A percentile compares a stretch with the other conserved stretches of the same genome.
These are phyloP conservation scores for Heliopora coerulea DNA, from an alignment of 92 coral and sea anemone species.

Conservation along the genomic window DNA sequence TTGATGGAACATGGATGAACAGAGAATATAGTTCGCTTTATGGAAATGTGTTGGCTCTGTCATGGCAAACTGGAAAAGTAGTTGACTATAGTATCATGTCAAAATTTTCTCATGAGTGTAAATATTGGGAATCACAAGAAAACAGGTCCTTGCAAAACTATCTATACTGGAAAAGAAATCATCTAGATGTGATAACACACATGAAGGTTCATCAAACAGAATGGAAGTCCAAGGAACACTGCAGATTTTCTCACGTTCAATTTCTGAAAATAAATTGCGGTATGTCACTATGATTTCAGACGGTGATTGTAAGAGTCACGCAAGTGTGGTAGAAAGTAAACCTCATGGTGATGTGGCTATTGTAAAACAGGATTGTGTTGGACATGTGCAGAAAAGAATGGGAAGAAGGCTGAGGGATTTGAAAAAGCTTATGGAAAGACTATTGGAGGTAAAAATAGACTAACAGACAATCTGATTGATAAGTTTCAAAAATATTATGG, in stretches of 20 bases:
- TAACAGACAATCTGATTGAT: conserved; percentile 50
- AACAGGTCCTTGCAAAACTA: no score
- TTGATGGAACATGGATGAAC: conserved; percentile 19
- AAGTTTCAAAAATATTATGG: conserved; percentile 43
- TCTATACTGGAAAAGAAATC: no score
- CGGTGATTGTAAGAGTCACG: conserved; percentile 39
- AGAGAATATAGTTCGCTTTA: conserved; percentile 10
- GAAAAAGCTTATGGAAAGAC: conserved; percentile 4
- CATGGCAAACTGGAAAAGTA: conserved; percentile 14
- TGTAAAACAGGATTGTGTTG: conserved; percentile 14
- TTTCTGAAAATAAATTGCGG: conserved; percentile 5
- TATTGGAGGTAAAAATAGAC: conserved; percentile 10
- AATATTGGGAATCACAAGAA: no score
- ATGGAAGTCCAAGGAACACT: conserved; percentile 2
- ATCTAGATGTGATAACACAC: no score
- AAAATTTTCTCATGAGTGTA: conserved; percentile 8
- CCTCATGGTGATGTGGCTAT: conserved; percentile 29
- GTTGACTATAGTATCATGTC: conserved; percentile 12
- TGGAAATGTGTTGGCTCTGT: conserved; percentile 2
- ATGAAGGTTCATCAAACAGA: neutral
- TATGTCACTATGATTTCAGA: conserved; percentile 33
- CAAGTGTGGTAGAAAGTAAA: conserved; percentile 36
- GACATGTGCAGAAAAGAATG: no score
- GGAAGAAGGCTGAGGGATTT: conserved; percentile 31
- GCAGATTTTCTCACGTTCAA: conserved; percentile 21